phyloP scores from a whole-genome alignment of 2,113 vertebrate species.

The Microtus richardsoni region DNA sequence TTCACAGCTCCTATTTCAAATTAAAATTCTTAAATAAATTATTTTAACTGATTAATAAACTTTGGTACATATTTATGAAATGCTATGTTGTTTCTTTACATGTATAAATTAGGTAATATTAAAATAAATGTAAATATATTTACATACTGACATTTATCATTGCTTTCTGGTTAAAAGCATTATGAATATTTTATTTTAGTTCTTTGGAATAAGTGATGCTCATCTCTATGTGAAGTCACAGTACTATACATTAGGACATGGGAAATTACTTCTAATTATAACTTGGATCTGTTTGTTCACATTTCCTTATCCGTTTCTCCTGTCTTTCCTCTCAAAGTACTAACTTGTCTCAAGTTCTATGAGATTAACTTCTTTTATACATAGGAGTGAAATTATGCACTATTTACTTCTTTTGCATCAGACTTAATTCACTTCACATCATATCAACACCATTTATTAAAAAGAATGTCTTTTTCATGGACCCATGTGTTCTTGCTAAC shows the following conservation, averaged over 20 bases:
- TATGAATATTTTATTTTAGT: background rate
- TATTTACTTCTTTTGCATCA: background rate
- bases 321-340: background rate
- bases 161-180: background rate
- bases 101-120: background rate
- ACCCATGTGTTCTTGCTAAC: background rate
- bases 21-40: background rate
- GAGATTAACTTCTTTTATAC: background rate
- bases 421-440: background rate
- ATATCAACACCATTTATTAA: background rate
- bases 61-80: background rate
- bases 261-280: background rate
- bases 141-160: background rate
- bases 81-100: background rate
- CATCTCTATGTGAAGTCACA: background rate
- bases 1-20: background rate
- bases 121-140: background rate
- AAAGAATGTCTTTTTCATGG: background rate
- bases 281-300: background rate
- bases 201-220: background rate
- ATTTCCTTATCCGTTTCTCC: background rate
- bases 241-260: background rate
- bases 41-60: background rate
- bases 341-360: background rate
- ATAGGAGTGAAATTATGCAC: background rate